These are phyloP conservation scores for Meiosimyza platycephala DNA, from an alignment of 2,888 invertebrate genomes.

Conservation along the genomic window DNA sequence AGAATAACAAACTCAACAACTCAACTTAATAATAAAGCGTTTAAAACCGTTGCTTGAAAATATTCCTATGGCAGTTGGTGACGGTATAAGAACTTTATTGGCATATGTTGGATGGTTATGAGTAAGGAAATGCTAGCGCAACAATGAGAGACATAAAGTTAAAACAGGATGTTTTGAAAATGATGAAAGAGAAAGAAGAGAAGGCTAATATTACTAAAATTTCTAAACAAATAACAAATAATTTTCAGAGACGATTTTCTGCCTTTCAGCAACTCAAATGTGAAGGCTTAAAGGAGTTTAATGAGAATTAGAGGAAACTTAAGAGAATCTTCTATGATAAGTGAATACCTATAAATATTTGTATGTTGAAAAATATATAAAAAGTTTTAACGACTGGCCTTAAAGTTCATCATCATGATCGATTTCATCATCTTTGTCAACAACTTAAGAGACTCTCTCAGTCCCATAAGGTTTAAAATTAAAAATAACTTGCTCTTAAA, in stretches of 20 bases:
- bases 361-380: not conserved
- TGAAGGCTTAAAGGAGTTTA: not conserved
- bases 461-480: not conserved
- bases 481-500: not conserved
- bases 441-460: not conserved
- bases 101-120: not conserved
- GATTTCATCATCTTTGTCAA: not conserved
- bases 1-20: no score
- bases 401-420: constrained; percentile 8
- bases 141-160: not conserved
- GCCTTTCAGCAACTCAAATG: not conserved
- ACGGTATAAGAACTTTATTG: not conserved
- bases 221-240: no score
- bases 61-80: constrained; percentile 21
- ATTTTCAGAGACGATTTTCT: no score
- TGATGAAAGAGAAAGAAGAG: not conserved
- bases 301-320: not conserved
- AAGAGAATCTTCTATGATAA: not conserved
- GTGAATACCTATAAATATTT: constrained; percentile 7
- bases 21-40: no score
- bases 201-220: not conserved
- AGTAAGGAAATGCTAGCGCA: not conserved
- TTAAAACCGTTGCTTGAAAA: not conserved
- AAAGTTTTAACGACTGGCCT: constrained; percentile 23
- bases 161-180: not conserved